Base-by-base conservation (phyloP, 2,113 vertebrate genomes). In the Aptenodytes forsteri region DNA sequence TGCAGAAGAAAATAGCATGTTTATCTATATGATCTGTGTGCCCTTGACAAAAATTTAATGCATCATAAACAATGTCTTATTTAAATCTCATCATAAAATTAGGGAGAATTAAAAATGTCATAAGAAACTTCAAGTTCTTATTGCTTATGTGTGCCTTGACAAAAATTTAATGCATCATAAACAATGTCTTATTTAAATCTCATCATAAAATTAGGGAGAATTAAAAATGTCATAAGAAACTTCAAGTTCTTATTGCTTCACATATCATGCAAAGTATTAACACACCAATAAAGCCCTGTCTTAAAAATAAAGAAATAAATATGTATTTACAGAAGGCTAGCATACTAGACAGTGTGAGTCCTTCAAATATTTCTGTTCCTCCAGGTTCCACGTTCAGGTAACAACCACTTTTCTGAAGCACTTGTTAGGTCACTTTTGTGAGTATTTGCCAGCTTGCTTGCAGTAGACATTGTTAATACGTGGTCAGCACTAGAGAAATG, bases 221-320 rank as follows among this genome's bases (percentile, higher is more conserved):
- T 19, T 72, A 26, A 87, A 58, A 71, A 86, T 30, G 4, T 27
- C n/a, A 36, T 66, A 71, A 72, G 6, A 23, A 93, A 40, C 8
- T 21, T 76, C 27, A 71, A 50, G 40, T 49, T 64, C 49, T 72
- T 86, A 30, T 2, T 59, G 19, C 3, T 80, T 80, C 36, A 61
- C 22, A 7, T 47, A 29, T 42, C 16, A 20, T 18, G 40, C 3
- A 0, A 93, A 78, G 13, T 90, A 56, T 7, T 49, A 85, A 70
- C 69, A 85, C 5, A 56, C 1, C 0, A 27, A 27, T 71, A 71
- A 62, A 56, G 0, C 2, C 20, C 4, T 47, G 7, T 27, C 13
- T 59, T 69, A 30, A 65, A 84, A 78, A 73, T 58, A n/a, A 67
- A 61, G 6, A 79, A 66, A 69, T 3, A 6, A 2, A 14, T 47